Conservation (phyloP, 2,113 vertebrate species). For the Asarcornis scutulata region DNA sequence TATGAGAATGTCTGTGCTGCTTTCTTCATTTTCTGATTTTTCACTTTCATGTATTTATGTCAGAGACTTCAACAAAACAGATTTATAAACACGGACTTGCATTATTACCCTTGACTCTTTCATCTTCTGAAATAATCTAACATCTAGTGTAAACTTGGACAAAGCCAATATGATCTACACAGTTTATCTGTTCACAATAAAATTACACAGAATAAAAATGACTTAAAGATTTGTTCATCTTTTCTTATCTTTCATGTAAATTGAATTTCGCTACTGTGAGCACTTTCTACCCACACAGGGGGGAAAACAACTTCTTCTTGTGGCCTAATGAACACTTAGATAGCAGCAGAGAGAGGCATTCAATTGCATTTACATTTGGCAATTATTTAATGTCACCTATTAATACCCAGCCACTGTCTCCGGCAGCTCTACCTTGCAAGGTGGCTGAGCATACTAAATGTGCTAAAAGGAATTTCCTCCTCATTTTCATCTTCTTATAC, state of each 20-base stretch:
- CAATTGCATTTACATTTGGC: conserved; percentile 40
- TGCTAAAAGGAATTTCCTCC: conserved; percentile 46
- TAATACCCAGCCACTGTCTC: conserved; percentile 46
- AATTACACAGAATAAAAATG: conserved; percentile 64
- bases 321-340: conserved; percentile 33
- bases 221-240: conserved; percentile 58
- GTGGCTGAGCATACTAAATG: conserved; percentile 2
- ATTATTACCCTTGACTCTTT: conserved; percentile 51
- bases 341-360: conserved; percentile 22
- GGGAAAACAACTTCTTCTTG: conserved; percentile 25
- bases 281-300: not conserved
- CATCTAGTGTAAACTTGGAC: conserved; percentile 37
- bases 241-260: conserved; percentile 51
- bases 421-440: not conserved
- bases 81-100: conserved; percentile 23
- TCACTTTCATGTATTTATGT: conserved; percentile 50
- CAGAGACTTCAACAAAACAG: conserved; percentile 31
- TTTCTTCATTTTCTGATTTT: conserved; percentile 55
- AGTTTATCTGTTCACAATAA: conserved; percentile 53
- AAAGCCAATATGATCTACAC: conserved; percentile 42
- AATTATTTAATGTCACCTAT: conserved; percentile 64
- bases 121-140: conserved; percentile 56
- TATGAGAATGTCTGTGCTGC: conserved; percentile 31
- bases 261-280: conserved; percentile 46
- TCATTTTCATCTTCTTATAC: conserved; percentile 31